phyloP scores from a whole-genome alignment of 2,797 vertebrate species.

The Lagocephalus sceleratus region DNA sequence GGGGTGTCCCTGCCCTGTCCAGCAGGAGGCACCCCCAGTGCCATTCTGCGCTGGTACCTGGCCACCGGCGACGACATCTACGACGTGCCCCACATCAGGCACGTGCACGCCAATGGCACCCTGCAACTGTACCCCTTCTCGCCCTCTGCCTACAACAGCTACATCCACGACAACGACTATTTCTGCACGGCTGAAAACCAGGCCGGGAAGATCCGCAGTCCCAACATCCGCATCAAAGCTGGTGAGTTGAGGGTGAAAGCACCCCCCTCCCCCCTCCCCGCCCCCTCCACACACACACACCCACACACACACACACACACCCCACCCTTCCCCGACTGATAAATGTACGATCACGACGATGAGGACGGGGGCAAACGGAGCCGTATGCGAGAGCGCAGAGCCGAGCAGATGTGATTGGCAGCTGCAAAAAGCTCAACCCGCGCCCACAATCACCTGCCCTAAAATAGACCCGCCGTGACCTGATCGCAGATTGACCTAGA shows the following conservation, averaged over 20 bases:
- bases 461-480: slow-evolving; percentile 65
- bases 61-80: slow-evolving; percentile 99
- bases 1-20: slow-evolving; percentile 99
- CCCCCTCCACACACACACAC: no score
- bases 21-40: slow-evolving; percentile 93
- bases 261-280: no score
- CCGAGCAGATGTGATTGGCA: slow-evolving; percentile 66
- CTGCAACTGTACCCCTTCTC: slow-evolving; percentile 98
- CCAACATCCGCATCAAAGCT: slow-evolving; percentile 97
- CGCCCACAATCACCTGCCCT: slow-evolving; percentile 59
- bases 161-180: slow-evolving; percentile 99
- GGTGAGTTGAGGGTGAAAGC: slow-evolving; percentile 72
- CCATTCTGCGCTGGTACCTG: slow-evolving; percentile 96
- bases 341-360: neutral
- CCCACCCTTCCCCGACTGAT: no score
- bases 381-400: slow-evolving; percentile 39
- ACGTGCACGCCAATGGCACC: slow-evolving; percentile 97
- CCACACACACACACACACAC: no score
- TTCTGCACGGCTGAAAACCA: slow-evolving; percentile 98
- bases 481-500: slow-evolving; percentile 72
- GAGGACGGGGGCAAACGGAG: slow-evolving; percentile 12
- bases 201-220: slow-evolving; percentile 97
- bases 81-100: slow-evolving; percentile 97
- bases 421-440: slow-evolving; percentile 55
- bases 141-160: slow-evolving; percentile 98